phyloP scores from a whole-genome alignment of 2,113 vertebrate species.

The Sus scrofa region T2T-Sscrofa CM000818.6:51508501-51509000 shows the following conservation, averaged over 20 bases:
- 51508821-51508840: constrained; percentile 75
- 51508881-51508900: constrained; percentile 79
- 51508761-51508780: constrained; percentile 83
- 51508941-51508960: constrained; percentile 35
- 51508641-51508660: constrained; percentile 85
- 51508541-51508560: constrained; percentile 80
- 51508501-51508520: constrained; percentile 63
- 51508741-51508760: constrained; percentile 84
- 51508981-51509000: constrained; percentile 34
- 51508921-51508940: constrained; percentile 44
- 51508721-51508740: constrained; percentile 84
- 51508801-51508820: constrained; percentile 82
- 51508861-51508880: constrained; percentile 71
- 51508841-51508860: constrained; percentile 80
- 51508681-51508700: constrained; percentile 84
- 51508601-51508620: constrained; percentile 84
- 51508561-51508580: constrained; percentile 73
- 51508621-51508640: constrained; percentile 85
- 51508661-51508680: constrained; percentile 81
- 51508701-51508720: constrained; percentile 82
- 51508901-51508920: constrained; percentile 65
- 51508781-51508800: constrained; percentile 83
- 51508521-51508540: constrained; percentile 83
- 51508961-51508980: constrained; percentile 54
- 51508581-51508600: constrained; percentile 83